These are phyloP conservation scores for Cylloceria caligata DNA, from an alignment of 2,888 invertebrate genomes.

Conservation along the genomic window DNA sequence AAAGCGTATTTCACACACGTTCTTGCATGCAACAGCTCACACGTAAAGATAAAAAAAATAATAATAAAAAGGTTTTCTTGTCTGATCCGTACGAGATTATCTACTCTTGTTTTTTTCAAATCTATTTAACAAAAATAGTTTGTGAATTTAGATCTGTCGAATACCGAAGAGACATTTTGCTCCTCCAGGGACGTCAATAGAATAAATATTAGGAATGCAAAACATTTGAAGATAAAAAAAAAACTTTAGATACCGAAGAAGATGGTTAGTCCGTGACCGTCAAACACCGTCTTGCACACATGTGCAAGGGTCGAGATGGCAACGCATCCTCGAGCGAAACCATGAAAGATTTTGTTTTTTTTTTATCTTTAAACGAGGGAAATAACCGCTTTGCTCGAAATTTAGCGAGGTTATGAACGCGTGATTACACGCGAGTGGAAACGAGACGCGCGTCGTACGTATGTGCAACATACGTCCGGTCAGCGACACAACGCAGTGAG, in stretches of 20 bases:
- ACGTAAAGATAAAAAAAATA: too few species aligned
- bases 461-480: slow-evolving; percentile 71
- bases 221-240: too few species aligned
- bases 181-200: too few species aligned
- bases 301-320: too few species aligned
- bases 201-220: too few species aligned
- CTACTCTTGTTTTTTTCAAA: background rate
- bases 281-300: too few species aligned
- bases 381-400: slow-evolving; percentile 7
- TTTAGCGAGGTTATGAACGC: slow-evolving; percentile 44
- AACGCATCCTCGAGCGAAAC: too few species aligned
- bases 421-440: slow-evolving; percentile 15
- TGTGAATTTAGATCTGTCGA: background rate
- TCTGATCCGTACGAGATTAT: background rate
- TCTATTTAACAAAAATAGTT: too few species aligned
- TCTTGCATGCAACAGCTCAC: too few species aligned
- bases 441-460: slow-evolving; percentile 38
- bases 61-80: background rate
- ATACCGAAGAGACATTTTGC: background rate
- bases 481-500: slow-evolving; percentile 69
- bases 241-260: background rate
- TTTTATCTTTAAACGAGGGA: background rate
- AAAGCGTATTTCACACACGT: too few species aligned
- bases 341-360: background rate
- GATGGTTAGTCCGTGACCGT: background rate